phyloP scores from a whole-genome alignment of 2,113 vertebrate species.

The Geococcyx californianus region DNA sequence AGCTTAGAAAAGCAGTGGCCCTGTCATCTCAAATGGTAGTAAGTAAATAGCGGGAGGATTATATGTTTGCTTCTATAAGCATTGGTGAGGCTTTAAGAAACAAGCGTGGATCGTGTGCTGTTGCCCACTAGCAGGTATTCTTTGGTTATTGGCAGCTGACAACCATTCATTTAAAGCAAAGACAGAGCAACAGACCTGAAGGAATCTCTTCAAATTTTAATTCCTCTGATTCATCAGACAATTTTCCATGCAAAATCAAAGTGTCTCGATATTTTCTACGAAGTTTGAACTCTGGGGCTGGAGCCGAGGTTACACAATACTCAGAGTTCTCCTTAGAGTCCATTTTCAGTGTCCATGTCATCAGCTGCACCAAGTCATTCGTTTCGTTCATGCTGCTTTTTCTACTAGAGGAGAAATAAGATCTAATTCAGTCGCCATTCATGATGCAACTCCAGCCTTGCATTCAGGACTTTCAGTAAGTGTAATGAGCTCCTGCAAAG shows the following conservation, averaged over 20 bases:
- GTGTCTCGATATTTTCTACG: constrained; percentile 91
- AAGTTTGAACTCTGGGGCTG: constrained; percentile 85
- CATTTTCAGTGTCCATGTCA: constrained; percentile 92
- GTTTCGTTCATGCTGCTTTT: constrained; percentile 85
- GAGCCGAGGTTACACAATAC: constrained; percentile 38
- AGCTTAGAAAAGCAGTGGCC: background rate
- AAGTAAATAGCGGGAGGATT: background rate
- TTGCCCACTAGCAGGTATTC: background rate
- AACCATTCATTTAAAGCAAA: background rate
- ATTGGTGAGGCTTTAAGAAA: background rate
- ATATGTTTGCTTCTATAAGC: background rate
- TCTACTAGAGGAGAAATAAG: constrained; percentile 62
- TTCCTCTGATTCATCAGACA: constrained; percentile 74
- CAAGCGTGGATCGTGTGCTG: background rate
- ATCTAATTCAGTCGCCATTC: background rate
- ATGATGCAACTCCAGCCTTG: background rate
- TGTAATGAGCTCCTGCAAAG: background rate
- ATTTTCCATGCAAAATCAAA: constrained; percentile 90
- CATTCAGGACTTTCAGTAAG: background rate
- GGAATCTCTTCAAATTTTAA: constrained; percentile 80
- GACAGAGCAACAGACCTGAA: constrained; percentile 75
- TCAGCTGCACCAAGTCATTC: constrained; percentile 91
- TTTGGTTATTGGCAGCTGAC: background rate
- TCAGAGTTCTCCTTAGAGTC: constrained; percentile 75
- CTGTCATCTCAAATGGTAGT: background rate